These are phyloP conservation scores for Oncorhynchus kisutch DNA, from an alignment of 2,113 vertebrate species.

Conservation along the genomic window DNA sequence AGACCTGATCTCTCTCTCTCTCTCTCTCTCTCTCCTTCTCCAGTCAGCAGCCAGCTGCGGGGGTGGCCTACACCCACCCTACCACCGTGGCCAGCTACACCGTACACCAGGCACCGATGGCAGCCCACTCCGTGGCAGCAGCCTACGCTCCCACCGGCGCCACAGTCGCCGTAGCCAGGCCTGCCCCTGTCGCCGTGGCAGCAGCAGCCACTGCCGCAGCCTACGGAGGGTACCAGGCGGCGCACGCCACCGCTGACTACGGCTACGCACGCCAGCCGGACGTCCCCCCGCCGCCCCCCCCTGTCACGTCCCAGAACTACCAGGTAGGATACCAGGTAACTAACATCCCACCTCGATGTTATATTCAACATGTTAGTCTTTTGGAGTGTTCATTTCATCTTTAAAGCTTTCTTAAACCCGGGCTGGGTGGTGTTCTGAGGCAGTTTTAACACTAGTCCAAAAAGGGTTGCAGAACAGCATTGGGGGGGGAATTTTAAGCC, in stretches of 20 bases:
- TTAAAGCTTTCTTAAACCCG: too few relatives aligned
- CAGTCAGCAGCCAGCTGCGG: constrained; percentile 91
- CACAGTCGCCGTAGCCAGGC: constrained; percentile 89
- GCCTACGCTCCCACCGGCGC: constrained; percentile 90
- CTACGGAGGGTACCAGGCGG: constrained; percentile 90
- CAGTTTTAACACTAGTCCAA: too few relatives aligned
- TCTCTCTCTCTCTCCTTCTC: background rate
- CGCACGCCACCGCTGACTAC: constrained; percentile 89
- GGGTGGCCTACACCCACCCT: constrained; percentile 94
- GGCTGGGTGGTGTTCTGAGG: too few relatives aligned
- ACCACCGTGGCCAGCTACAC: constrained; percentile 99
- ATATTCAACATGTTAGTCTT: too few relatives aligned
- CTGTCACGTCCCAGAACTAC: constrained; percentile 96
- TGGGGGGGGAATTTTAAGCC: too few relatives aligned
- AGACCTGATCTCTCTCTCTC: too few relatives aligned
- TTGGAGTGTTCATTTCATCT: too few relatives aligned
- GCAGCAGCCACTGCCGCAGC: constrained; percentile 90
- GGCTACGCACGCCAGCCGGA: constrained; percentile 93
- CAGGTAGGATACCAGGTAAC: constrained; percentile 75
- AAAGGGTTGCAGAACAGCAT: too few relatives aligned
- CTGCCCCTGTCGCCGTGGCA: constrained; percentile 88
- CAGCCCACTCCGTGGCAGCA: constrained; percentile 93
- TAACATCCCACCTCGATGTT: too few relatives aligned
- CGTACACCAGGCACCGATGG: constrained; percentile 94
- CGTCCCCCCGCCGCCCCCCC: constrained; percentile 93